Evolutionary conservation across 2,797 vertebrate genomes (phyloP).

Genomic region (Pampus argenteus): DNA sequence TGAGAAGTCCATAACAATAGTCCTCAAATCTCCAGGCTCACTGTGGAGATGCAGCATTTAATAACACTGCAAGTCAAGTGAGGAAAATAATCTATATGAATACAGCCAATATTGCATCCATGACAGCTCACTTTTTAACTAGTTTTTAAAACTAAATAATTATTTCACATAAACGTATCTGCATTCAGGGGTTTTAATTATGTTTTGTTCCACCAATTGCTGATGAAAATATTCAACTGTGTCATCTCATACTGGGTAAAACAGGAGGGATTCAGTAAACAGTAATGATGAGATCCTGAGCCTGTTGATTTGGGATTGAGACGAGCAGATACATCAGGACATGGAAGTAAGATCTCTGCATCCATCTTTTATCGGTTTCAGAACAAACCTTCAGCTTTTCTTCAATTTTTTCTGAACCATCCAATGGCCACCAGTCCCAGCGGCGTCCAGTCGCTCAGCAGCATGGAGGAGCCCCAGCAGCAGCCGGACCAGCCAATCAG

Average conservation of each 20-base stretch:
- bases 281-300: too few species aligned
- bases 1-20: too few species aligned
- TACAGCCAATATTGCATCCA: not conserved
- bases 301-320: too few species aligned
- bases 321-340: too few species aligned
- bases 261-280: too few species aligned
- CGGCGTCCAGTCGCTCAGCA: constrained; percentile 16
- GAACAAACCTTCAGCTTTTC: constrained; percentile 11
- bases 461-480: constrained; percentile 63
- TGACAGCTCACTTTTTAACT: not conserved
- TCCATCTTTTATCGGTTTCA: constrained; percentile 8
- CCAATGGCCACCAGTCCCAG: constrained; percentile 48
- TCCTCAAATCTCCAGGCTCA: not conserved
- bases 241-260: too few species aligned
- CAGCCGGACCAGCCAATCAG: constrained; percentile 52
- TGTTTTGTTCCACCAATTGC: too few species aligned
- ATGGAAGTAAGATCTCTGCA: not conserved
- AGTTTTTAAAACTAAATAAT: not conserved
- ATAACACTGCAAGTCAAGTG: constrained; percentile 12
- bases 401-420: not conserved
- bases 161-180: not conserved
- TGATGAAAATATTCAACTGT: too few species aligned
- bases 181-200: too few species aligned
- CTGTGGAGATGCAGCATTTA: not conserved
- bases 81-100: not conserved